Percentiles rank a stretch among this genome's conserved stretches.
These are phyloP conservation scores for Drosophila sproati DNA, from an alignment of 1,140 invertebrate genomes.

Conservation along the genomic window DNA sequence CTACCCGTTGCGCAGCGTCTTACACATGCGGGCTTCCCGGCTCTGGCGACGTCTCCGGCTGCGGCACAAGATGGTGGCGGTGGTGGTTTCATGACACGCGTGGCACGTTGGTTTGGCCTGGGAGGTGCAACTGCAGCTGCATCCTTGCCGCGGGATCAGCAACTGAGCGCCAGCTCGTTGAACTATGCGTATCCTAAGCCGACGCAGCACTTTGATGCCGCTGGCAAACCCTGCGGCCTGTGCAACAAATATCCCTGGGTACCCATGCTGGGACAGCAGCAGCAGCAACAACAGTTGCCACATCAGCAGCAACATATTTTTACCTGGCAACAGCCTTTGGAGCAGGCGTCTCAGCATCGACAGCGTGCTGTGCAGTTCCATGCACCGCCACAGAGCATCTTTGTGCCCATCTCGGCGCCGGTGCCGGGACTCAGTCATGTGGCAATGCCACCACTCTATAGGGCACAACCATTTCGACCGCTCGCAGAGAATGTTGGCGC, in stretches of 20 bases:
- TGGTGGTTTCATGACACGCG: constrained; percentile 73
- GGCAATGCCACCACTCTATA: constrained; percentile 86
- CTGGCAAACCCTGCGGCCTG: constrained; percentile 86
- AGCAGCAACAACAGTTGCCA: constrained; percentile 60
- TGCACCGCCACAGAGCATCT: constrained; percentile 41
- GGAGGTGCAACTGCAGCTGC: constrained; percentile 45
- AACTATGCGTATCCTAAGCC: constrained; percentile 73
- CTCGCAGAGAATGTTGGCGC: constrained; percentile 64
- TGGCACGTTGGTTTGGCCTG: constrained; percentile 81
- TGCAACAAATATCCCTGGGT: constrained; percentile 92
- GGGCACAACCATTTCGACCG: constrained; percentile 85
- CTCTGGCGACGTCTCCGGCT: constrained; percentile 4
- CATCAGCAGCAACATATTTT: constrained; percentile 43
- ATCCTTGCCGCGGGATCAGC: constrained; percentile 53
- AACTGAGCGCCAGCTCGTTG: constrained; percentile 41
- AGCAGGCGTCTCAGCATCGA: constrained; percentile 65
- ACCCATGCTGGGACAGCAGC: constrained; percentile 86
- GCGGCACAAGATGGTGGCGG: neutral
- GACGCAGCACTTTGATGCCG: constrained; percentile 63
- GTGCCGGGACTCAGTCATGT: constrained; percentile 86
- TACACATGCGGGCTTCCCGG: constrained; percentile 43
- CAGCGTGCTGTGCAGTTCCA: constrained; percentile 75
- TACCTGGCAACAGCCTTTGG: constrained; percentile 77
- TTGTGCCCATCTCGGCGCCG: constrained; percentile 85
- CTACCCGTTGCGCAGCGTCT: constrained; percentile 55